Percentiles rank a stretch among this genome's conserved stretches.
Evolutionary conservation across 1,140 invertebrate genomes (phyloP).

Genomic region (Plectus sambesii): DNA sequence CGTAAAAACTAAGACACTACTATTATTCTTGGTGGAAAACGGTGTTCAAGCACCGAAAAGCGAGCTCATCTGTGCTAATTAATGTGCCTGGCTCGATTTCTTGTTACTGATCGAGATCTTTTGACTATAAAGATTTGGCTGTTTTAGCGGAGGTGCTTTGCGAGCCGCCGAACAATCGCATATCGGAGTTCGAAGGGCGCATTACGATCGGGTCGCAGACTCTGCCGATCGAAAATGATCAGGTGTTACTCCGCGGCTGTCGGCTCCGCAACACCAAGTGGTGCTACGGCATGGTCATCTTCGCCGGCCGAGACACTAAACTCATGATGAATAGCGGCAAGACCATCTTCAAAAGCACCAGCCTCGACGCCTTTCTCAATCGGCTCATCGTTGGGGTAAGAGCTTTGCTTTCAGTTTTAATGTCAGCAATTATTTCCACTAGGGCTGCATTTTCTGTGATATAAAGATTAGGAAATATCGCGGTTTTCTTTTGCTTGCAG

Average conservation of each 20-base stretch:
- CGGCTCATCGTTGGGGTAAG: constrained; percentile 86
- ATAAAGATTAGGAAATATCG: no score
- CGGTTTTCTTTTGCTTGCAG: no score
- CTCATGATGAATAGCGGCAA: constrained; percentile 98
- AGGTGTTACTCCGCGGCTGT: constrained; percentile 76
- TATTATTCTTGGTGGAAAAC: no score
- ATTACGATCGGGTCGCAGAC: constrained; percentile 51
- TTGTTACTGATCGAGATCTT: no score
- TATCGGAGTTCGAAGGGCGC: constrained; percentile 62
- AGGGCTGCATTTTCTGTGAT: no score
- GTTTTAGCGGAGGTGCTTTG: constrained; percentile 74
- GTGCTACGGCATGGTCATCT: constrained; percentile 88
- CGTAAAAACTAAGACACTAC: no score
- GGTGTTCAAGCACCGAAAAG: no score
- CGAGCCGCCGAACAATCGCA: constrained; percentile 86
- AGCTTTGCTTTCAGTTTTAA: constrained; percentile 23
- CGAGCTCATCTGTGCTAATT: no score
- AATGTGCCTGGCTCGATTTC: no score
- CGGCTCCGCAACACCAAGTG: constrained; percentile 79
- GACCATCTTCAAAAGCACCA: constrained; percentile 93
- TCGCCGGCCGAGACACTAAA: constrained; percentile 93
- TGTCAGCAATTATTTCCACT: no score
- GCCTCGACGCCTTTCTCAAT: constrained; percentile 89
- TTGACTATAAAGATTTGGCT: constrained; percentile 33
- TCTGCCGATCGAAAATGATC: constrained; percentile 78